Evolutionary conservation across 1,140 invertebrate species (phyloP), one percentile per base, ranked within the genome.

Genomic region (Cydia amplana): DNA sequence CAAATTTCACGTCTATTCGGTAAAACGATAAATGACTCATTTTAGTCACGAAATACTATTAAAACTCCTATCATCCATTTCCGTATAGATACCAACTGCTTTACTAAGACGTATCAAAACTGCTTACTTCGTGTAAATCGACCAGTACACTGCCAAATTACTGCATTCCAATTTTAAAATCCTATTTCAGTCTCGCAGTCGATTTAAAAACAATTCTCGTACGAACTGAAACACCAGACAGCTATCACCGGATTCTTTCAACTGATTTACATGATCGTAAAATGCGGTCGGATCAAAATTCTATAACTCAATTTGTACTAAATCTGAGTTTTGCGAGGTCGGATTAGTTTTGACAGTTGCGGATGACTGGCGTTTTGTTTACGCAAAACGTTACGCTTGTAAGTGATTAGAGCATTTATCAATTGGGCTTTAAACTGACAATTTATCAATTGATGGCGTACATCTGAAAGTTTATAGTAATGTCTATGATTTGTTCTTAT

Each of bases 201-300:
- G 55, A 60, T 60, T 60, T 60, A 60, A 60, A 60, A 60, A 60
- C 55, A 60, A 60, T 60, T 60, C 55, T 60, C 55, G 20, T 12
- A 10, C 55, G 55, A 60, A 60, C 55, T 20, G 55, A 60, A 60
- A 60, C 20, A 23, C 4, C 55, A 23, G 55, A 60, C 55, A 60
- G 20, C 23, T 60, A 60, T 60, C 55, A 60, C 55, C 55, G 55
- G 55, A 60, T 60, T 60, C 55, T n/a, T 60, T 60, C 55, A 20
- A 10, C 55, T 60, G 55, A 60, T 60, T 60, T 60, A 60, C 55
- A 60, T 23, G 55, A 60, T 60, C 55, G 20, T 60, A 60, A 60
- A 55, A 23, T 12, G 20, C 9, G 20, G 1, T 60, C 55, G 55
- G 55, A 60, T 60, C 55, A 20, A 60, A 60, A 60, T 23, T 20